phyloP scores from a whole-genome alignment of 2,888 invertebrate species.

The Phasia obesa region DNA sequence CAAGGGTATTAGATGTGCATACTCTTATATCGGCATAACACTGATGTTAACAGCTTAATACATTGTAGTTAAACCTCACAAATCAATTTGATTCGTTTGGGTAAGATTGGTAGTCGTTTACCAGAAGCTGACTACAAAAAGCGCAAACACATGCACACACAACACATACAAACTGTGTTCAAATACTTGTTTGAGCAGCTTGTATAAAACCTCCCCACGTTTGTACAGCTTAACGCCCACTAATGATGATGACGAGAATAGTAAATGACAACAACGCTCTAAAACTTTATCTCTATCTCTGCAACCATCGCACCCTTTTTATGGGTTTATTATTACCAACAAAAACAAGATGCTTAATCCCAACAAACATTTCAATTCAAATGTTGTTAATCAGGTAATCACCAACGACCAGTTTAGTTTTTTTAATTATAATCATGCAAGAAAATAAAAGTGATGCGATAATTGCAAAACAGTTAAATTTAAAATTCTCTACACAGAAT shows the following conservation, averaged over 20 bases:
- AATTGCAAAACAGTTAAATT: too few species aligned
- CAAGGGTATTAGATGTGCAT: background rate
- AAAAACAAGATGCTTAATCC: background rate
- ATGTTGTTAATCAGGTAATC: too few species aligned
- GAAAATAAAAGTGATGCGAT: too few species aligned
- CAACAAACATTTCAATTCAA: conserved; percentile 20
- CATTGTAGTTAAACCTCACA: conserved; percentile 44
- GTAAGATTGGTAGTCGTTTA: conserved; percentile 34
- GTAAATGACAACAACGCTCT: conserved; percentile 45
- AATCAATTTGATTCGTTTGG: conserved; percentile 57
- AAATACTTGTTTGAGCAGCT: background rate
- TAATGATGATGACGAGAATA: conserved; percentile 57
- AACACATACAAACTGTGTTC: background rate
- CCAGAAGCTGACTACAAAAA: background rate
- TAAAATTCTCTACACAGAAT: too few species aligned
- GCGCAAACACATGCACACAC: background rate
- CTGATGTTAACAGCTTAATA: conserved; percentile 52
- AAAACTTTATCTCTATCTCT: conserved; percentile 30
- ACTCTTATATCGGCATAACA: background rate
- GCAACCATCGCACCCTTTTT: conserved; percentile 23
- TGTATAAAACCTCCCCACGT: conserved; percentile 40
- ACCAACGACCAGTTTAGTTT: too few species aligned
- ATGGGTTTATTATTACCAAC: background rate
- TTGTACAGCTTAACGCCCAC: conserved; percentile 63
- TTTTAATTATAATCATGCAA: too few species aligned